Percentiles rank a stretch among this genome's conserved stretches.
These are phyloP conservation scores for Chromobotia macracanthus DNA, from an alignment of 2,797 vertebrate genomes.

Conservation along the genomic window DNA sequence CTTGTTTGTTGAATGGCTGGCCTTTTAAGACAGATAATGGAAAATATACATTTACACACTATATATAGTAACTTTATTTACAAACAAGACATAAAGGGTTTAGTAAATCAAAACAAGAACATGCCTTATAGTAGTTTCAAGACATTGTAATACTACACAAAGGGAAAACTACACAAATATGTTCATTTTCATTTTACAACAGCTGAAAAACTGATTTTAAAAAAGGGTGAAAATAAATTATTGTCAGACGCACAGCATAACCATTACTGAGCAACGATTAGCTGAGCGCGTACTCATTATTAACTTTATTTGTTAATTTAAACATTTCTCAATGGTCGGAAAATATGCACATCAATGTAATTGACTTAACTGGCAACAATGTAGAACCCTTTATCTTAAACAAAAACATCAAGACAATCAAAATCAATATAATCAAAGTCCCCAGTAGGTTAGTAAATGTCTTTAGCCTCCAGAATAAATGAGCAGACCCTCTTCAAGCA, in stretches of 20 bases:
- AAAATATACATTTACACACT: neutral
- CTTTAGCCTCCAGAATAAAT: neutral
- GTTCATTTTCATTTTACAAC: neutral
- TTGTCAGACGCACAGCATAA: neutral
- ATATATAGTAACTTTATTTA: slow-evolving; percentile 31
- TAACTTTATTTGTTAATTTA: neutral
- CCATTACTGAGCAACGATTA: neutral
- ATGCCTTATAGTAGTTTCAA: neutral
- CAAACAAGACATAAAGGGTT: slow-evolving; percentile 16
- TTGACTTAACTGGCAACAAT: slow-evolving; percentile 1
- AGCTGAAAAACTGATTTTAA: neutral
- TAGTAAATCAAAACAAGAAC: slow-evolving; percentile 19
- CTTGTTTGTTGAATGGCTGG: slow-evolving; percentile 28
- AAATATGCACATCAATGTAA: neutral
- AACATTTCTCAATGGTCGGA: neutral
- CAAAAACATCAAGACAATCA: no score
- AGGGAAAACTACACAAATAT: slow-evolving; percentile 34
- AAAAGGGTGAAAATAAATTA: neutral
- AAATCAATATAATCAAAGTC: neutral
- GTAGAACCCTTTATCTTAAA: slow-evolving; percentile 4
- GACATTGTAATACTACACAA: slow-evolving; percentile 2
- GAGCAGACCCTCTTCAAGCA: slow-evolving; percentile 1
- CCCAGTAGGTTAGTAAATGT: neutral
- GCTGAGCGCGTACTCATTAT: slow-evolving; percentile 2
- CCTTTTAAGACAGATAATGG: neutral